Evolutionary conservation across 2,797 vertebrate species (phyloP), one percentile per base, ranked within the genome.

Genomic region (Leptodactylus fallax): DNA sequence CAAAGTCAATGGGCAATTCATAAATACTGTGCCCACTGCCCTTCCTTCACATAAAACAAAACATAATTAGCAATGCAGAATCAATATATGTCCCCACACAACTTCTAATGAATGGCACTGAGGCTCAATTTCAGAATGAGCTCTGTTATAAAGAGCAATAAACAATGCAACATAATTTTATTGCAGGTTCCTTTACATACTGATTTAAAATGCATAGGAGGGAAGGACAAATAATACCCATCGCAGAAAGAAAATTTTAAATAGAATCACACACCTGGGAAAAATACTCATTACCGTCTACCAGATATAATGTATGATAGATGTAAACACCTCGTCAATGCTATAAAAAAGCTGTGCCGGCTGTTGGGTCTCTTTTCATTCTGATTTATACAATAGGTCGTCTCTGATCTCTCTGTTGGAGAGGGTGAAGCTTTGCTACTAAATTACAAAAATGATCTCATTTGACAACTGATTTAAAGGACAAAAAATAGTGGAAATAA

Each of bases 391-490:
- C 84, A 89, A 86, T 89, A 82, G 80, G 85, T 86, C 79, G 60
- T 85, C 83, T 82, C 84, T 89, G 87, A 89, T 89, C 83, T 89
- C 72, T 89, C 71, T 89, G 88, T 86, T 86, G 84, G 79, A 89
- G 79, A 89, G 79, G 88, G 72, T 86, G 80, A 89, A 79, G 88
- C 88, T 86, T 72, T 86, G 84, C 85, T 89, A 89, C 88, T 86
- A 86, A 89, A 89, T 89, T 89, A 89, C 84, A 86, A 89, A 89
- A 89, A 89, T 89, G 88, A 89, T 89, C 88, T 89, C 88, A 89
- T 89, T 89, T 89, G 88, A 89, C 88, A 89, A 85, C 85, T 86
- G 88, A 89, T 89, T 89, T 89, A 89, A 83, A 89, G 88, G 88
- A 86, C 79, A 86, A 89, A 83, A 87, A 86, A 86, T 83, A 60